Evolutionary conservation across 2,113 vertebrate species (phyloP).

Genomic region (Sapajus apella): DNA sequence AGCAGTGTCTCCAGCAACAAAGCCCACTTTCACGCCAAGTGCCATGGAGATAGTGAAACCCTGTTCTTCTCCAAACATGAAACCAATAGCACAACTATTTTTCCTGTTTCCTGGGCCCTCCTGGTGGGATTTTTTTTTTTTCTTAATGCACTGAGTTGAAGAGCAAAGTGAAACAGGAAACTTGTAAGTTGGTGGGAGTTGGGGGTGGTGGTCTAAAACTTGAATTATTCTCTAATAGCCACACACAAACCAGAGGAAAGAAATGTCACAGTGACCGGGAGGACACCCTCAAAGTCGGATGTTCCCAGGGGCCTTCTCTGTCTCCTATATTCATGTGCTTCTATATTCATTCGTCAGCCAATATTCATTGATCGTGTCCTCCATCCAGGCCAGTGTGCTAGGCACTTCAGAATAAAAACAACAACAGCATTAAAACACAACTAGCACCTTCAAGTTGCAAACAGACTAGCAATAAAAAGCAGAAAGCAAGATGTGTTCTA

Average conservation of each 20-base stretch:
- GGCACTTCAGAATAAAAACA: neutral
- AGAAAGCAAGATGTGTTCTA: neutral
- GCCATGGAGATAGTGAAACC: conserved; percentile 85
- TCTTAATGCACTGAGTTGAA: conserved; percentile 51
- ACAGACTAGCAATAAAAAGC: neutral
- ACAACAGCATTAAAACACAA: neutral
- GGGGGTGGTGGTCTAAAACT: neutral
- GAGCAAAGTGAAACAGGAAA: conserved; percentile 69
- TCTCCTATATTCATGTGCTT: neutral
- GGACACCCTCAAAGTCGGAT: neutral
- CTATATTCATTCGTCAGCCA: neutral
- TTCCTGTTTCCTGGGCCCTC: conserved; percentile 84
- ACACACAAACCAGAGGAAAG: conserved; percentile 33
- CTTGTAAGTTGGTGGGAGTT: neutral
- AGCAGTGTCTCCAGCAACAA: conserved; percentile 85
- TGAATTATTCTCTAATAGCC: neutral
- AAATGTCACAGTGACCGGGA: neutral
- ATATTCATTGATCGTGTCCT: neutral
- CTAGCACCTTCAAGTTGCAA: neutral
- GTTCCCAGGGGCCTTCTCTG: neutral
- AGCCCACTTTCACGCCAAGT: conserved; percentile 85
- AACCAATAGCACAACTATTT: conserved; percentile 82
- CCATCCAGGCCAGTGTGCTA: neutral
- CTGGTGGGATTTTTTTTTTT: conserved; percentile 79
- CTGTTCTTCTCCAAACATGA: conserved; percentile 83